Evolutionary conservation across 2,113 vertebrate species (phyloP).

Genomic region (Fregata magnificens): DNA sequence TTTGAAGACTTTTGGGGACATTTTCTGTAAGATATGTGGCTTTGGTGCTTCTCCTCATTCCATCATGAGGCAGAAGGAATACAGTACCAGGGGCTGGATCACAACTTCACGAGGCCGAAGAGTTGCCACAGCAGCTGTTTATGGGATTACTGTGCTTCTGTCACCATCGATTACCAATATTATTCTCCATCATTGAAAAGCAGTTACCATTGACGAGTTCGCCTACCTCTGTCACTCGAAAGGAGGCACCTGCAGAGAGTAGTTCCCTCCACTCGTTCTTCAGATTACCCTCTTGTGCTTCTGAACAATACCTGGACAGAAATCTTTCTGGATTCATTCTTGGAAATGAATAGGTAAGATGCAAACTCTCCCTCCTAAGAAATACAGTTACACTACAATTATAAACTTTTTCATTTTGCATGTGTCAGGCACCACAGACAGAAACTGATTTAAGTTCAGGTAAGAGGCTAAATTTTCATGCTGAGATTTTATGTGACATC

Average conservation of each 20-base stretch:
- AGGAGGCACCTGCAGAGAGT: neutral
- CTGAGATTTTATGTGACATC: neutral
- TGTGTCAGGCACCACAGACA: neutral
- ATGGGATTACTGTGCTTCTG: neutral
- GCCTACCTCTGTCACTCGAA: neutral
- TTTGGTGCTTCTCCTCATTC: neutral
- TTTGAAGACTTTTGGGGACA: neutral
- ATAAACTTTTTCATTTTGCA: neutral
- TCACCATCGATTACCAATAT: neutral
- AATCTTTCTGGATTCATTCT: neutral
- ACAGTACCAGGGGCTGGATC: neutral
- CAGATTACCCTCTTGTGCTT: neutral
- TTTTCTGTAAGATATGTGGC: neutral
- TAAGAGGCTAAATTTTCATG: neutral
- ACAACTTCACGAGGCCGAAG: neutral
- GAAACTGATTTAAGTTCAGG: neutral
- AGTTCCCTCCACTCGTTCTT: neutral
- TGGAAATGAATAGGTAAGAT: neutral
- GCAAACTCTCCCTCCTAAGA: neutral
- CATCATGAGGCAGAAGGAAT: neutral
- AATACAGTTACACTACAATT: neutral
- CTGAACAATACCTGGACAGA: neutral
- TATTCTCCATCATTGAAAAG: neutral
- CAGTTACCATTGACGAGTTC: neutral
- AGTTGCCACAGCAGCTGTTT: neutral